These are phyloP conservation scores for Mus spicilegus DNA, from an alignment of 2,113 vertebrate species.

Conservation along the genomic window DNA sequence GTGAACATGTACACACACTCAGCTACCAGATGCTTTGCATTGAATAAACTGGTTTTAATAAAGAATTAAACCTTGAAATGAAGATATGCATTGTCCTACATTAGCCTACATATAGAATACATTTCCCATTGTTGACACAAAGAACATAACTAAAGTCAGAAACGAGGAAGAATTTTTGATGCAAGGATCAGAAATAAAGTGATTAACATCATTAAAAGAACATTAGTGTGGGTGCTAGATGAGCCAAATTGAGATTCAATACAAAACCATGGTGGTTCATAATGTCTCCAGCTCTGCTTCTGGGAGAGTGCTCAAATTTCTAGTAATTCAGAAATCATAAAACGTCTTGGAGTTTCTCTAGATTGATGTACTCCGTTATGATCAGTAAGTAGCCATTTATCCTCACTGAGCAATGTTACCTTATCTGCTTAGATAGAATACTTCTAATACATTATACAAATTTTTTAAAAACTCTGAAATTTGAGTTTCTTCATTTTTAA, in stretches of 20 bases:
- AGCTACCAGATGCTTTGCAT: background rate
- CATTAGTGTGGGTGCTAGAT: background rate
- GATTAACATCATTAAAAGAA: background rate
- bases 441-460: background rate
- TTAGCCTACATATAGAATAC: slow-evolving; percentile 1
- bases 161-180: slow-evolving; percentile 24
- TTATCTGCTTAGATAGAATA: background rate
- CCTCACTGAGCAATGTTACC: background rate
- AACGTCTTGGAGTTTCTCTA: background rate
- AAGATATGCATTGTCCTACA: background rate
- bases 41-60: slow-evolving; percentile 25
- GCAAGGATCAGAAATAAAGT: slow-evolving; percentile 34
- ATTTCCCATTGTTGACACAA: slow-evolving; percentile 23
- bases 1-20: too few relatives aligned
- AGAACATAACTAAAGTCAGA: slow-evolving; percentile 47
- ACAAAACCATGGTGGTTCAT: background rate
- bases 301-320: background rate
- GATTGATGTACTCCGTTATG: background rate
- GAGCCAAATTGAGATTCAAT: background rate
- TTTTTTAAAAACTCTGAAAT: background rate
- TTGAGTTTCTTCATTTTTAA: background rate
- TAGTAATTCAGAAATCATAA: background rate
- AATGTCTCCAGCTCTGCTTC: background rate
- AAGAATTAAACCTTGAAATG: slow-evolving; percentile 34
- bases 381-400: background rate